Base-by-base conservation (phyloP, 2,113 vertebrate genomes). In the Chascanopsetta lugubris region DNA sequence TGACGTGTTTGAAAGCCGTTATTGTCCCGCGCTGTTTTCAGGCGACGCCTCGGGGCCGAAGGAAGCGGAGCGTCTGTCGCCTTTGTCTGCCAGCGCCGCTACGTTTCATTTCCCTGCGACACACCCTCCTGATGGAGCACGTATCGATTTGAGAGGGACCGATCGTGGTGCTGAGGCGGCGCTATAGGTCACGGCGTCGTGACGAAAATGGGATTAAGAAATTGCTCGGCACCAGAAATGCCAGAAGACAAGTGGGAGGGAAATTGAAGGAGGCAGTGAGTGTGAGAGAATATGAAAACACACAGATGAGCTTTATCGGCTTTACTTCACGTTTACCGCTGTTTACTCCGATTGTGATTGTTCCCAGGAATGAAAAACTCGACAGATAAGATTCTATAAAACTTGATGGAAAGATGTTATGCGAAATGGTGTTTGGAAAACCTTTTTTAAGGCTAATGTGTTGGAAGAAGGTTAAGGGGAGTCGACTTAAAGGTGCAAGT, bases 1-100 rank as follows among this genome's bases (percentile, higher is more conserved):
- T 26, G 57, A 64, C 54, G 43, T 50, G 59, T n/a, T 54, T 78
- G 69, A 80, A 78, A 53, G 61, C 69, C 69, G 69, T 79, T 71
- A 68, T 79, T 71, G 8, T 48, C 59, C 40, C 13, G 3, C 50
- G 36, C 60, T 29, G 29, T 36, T 74, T 77, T 72, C 17, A 30
- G 30, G 61, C 15, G 27, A 32, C 1, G 55, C 27, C 45, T 68
- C 32, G 25, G 8, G 47, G n/a, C 34, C 48, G 61, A 58, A 62
- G 69, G 61, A 61, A 36, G 36, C 54, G 30, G 29, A 75, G 27
- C 51, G 27, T 64, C 40, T 55, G 40, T 8, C 8, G 30, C 54
- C 55, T 76, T 74, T 74, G 54, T 77, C 66, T 75, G 29, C 42
- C 57, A n/a, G n/a, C n/a, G n/a, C n/a, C n/a, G 49, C 62, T 74